phyloP scores from a whole-genome alignment of 2,888 invertebrate genomes.

The Cryptocephalus primarius region DNA sequence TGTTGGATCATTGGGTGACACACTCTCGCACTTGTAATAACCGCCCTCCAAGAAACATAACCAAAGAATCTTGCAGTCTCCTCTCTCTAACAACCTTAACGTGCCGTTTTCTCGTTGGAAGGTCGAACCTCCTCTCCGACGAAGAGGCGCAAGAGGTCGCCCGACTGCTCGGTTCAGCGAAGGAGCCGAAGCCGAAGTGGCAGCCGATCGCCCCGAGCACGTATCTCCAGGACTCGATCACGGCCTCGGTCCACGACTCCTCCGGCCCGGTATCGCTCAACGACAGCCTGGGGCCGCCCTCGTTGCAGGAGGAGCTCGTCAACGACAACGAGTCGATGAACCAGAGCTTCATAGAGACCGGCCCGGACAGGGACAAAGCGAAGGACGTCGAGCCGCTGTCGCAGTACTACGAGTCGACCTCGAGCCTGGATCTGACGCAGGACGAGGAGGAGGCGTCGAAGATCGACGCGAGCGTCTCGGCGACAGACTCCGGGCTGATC shows the following conservation, averaged over 20 bases:
- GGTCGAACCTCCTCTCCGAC: slow-evolving; percentile 49
- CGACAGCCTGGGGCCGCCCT: slow-evolving; percentile 32
- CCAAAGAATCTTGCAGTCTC: too few species aligned
- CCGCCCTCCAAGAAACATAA: neutral
- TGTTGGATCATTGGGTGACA: too few species aligned
- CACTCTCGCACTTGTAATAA: neutral
- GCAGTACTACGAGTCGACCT: slow-evolving; percentile 33
- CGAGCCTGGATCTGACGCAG: slow-evolving; percentile 30
- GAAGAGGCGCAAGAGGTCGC: slow-evolving; percentile 86
- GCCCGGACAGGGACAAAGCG: slow-evolving; percentile 5
- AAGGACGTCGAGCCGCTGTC: slow-evolving; percentile 20
- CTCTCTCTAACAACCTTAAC: neutral
- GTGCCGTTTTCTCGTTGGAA: neutral
- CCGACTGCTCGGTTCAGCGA: slow-evolving; percentile 66
- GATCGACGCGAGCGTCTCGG: slow-evolving; percentile 30
- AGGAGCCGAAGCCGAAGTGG: slow-evolving; percentile 35
- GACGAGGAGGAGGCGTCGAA: slow-evolving; percentile 30
- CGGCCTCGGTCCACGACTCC: slow-evolving; percentile 40
- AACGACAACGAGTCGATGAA: neutral
- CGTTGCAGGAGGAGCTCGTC: slow-evolving; percentile 30
- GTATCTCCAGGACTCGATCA: slow-evolving; percentile 35
- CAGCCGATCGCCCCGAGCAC: slow-evolving; percentile 36
- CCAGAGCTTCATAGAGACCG: slow-evolving; percentile 2
- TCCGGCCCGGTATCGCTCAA: slow-evolving; percentile 35
- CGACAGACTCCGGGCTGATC: slow-evolving; percentile 34